These are phyloP conservation scores for Leucoraja ocellata DNA, from an alignment of 2,797 vertebrate species.

Conservation along the genomic window DNA sequence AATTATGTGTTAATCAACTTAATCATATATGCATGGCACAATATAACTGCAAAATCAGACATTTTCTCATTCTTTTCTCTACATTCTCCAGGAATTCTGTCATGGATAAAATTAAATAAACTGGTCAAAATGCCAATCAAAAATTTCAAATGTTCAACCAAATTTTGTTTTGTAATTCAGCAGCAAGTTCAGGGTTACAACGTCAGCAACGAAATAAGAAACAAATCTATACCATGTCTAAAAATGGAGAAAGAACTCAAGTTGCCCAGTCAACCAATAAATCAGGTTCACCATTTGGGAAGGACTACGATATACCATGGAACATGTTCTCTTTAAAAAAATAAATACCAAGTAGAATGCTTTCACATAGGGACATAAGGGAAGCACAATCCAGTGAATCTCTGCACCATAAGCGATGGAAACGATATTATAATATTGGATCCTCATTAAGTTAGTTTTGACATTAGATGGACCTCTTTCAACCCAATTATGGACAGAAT, in stretches of 20 bases:
- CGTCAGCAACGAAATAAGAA: neutral
- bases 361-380: neutral
- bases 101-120: neutral
- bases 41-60: neutral
- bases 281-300: neutral
- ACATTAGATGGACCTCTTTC: neutral
- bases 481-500: neutral
- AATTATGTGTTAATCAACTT: neutral
- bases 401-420: neutral
- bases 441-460: neutral
- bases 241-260: neutral
- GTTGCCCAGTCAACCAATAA: neutral
- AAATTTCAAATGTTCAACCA: neutral
- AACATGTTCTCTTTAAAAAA: neutral
- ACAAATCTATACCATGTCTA: neutral
- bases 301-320: neutral
- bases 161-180: neutral
- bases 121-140: neutral
- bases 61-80: neutral
- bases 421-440: neutral
- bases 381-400: neutral
- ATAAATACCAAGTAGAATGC: neutral
- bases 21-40: neutral
- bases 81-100: neutral
- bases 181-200: neutral